Percentiles rank a stretch among this genome's conserved stretches.
phyloP scores from a whole-genome alignment of 2,797 vertebrate genomes.

The Tokudaia tokunoshimensis region DNA sequence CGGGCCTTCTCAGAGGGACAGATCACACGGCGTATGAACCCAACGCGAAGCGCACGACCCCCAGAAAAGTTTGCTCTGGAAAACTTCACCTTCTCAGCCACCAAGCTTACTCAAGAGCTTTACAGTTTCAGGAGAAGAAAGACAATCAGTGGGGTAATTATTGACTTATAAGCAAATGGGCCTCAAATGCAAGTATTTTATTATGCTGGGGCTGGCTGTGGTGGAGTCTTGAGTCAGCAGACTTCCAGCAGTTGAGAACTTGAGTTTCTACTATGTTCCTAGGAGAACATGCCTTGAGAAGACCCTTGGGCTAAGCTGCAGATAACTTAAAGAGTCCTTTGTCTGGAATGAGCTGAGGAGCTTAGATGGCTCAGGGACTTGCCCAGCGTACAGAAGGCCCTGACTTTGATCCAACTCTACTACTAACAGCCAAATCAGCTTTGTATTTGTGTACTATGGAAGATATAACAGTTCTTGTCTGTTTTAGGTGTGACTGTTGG shows the following conservation, averaged over 20 bases:
- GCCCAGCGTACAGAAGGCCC: background rate
- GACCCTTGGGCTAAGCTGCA: background rate
- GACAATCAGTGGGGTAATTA: constrained; percentile 91
- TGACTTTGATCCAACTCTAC: background rate
- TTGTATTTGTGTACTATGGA: background rate
- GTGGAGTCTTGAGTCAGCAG: accelerated
- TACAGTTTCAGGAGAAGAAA: constrained; percentile 86
- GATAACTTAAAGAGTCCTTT: background rate
- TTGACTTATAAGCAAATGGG: background rate
- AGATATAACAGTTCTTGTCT: background rate
- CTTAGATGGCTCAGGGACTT: background rate
- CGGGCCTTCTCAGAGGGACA: constrained; percentile 89
- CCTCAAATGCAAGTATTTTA: accelerated
- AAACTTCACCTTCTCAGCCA: constrained; percentile 87
- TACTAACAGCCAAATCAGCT: accelerated
- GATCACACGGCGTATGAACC: constrained; percentile 92
- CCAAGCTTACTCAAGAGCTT: constrained; percentile 87
- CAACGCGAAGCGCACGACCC: constrained; percentile 95
- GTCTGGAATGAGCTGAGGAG: background rate
- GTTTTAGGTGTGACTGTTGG: background rate
- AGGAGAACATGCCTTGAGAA: no score
- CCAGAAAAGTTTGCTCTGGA: constrained; percentile 96
- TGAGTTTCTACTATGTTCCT: background rate
- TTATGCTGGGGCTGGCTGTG: background rate
- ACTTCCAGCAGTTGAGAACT: background rate